A percentile compares a stretch with the other conserved stretches of the same genome.
Evolutionary conservation across 2,888 invertebrate species (phyloP).

Genomic region (Drepanosiphum platanoidis): DNA sequence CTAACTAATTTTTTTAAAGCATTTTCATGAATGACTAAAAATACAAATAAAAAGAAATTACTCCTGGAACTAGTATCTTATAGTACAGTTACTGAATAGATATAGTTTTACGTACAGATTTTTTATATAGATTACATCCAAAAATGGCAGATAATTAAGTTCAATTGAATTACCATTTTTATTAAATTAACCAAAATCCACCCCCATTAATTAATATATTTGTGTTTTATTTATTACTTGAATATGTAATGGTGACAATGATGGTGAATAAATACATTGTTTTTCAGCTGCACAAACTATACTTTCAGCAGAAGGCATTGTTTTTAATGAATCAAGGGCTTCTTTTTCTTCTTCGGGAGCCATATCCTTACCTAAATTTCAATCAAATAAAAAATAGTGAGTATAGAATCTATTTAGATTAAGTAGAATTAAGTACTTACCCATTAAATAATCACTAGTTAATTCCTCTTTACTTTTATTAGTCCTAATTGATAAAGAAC

Average conservation of each 20-base stretch:
- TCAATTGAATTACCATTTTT: too few relatives aligned
- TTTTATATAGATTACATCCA: too few relatives aligned
- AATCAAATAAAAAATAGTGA: background rate
- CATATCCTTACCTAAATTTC: slow-evolving; percentile 49
- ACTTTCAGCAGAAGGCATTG: slow-evolving; percentile 47
- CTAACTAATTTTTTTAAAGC: too few relatives aligned
- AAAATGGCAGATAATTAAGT: too few relatives aligned
- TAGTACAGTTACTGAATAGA: too few relatives aligned
- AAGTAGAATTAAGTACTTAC: slow-evolving; percentile 8
- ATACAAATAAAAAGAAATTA: too few relatives aligned
- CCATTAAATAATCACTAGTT: slow-evolving; percentile 57
- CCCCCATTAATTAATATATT: too few relatives aligned
- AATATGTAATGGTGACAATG: background rate
- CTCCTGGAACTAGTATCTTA: too few relatives aligned
- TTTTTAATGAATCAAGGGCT: slow-evolving; percentile 34
- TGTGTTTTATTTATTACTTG: too few relatives aligned
- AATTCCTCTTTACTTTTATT: slow-evolving; percentile 52
- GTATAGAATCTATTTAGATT: background rate
- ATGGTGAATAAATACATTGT: slow-evolving; percentile 26
- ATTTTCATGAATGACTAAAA: too few relatives aligned
- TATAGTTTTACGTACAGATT: too few relatives aligned
- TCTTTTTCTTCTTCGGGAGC: slow-evolving; percentile 55
- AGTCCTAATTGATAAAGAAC: background rate
- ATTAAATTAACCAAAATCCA: too few relatives aligned
- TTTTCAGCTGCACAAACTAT: slow-evolving; percentile 48